These are phyloP conservation scores for Aspiorhynchus laticeps DNA, from an alignment of 2,113 vertebrate genomes.

Conservation along the genomic window DNA sequence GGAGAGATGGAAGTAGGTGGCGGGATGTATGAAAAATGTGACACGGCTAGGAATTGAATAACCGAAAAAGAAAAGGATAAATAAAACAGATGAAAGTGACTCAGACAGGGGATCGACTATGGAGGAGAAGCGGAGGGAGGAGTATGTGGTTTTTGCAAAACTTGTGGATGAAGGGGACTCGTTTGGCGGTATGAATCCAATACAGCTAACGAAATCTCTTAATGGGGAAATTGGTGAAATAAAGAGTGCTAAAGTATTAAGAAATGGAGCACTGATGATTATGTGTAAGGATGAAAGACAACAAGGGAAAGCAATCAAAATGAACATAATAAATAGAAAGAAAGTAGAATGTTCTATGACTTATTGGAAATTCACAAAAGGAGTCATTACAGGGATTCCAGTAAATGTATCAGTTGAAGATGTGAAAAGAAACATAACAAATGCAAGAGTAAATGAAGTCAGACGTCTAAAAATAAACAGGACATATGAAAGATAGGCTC, in stretches of 20 bases:
- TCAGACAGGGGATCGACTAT: no score
- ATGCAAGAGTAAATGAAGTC: slow-evolving; percentile 1
- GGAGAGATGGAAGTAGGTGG: no score
- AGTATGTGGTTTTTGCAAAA: no score
- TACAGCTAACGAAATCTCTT: slow-evolving; percentile 17
- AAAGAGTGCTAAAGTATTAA: slow-evolving; percentile 29
- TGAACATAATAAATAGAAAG: slow-evolving; percentile 27
- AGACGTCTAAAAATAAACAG: slow-evolving; percentile 12
- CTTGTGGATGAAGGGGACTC: neutral
- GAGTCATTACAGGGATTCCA: slow-evolving; percentile 18
- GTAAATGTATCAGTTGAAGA: no score
- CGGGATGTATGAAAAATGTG: no score
- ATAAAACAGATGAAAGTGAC: no score
- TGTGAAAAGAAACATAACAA: neutral
- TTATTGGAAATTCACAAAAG: neutral
- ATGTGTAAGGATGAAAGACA: slow-evolving; percentile 28
- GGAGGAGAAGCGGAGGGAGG: no score
- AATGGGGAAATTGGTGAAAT: neutral
- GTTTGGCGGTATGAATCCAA: slow-evolving; percentile 18
- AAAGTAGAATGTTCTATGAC: slow-evolving; percentile 28
- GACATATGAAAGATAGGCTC: neutral
- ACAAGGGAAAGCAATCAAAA: slow-evolving; percentile 14
- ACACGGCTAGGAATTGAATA: no score
- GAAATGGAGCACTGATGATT: slow-evolving; percentile 38
- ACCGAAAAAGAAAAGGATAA: no score